phyloP scores from a whole-genome alignment of 2,113 vertebrate species.

The Microcebus tavaratra region DNA sequence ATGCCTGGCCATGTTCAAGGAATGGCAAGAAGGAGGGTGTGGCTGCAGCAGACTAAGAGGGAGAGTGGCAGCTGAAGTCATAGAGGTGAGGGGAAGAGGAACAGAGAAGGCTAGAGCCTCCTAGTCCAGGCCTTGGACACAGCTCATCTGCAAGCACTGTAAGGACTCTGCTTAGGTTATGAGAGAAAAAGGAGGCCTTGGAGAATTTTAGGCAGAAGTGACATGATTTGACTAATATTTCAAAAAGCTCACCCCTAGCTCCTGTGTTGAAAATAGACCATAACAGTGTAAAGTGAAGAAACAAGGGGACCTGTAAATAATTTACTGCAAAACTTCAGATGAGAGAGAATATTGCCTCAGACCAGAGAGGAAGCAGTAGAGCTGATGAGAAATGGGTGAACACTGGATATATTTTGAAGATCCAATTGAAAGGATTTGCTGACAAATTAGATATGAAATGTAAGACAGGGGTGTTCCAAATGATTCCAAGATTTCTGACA shows the following conservation, averaged over 20 bases:
- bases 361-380: background rate
- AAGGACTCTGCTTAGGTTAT: constrained; percentile 13
- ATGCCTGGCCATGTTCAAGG: background rate
- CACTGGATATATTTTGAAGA: background rate
- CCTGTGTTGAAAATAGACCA: constrained; percentile 2
- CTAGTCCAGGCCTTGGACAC: background rate
- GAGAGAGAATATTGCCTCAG: constrained; percentile 3
- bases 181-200: background rate
- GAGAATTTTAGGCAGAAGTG: background rate
- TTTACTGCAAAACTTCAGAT: constrained; percentile 21
- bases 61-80: background rate
- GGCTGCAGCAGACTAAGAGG: background rate
- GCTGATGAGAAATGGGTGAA: background rate
- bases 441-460: background rate
- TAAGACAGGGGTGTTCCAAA: background rate
- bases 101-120: background rate
- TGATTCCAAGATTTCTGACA: background rate
- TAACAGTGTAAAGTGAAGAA: background rate
- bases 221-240: constrained; percentile 26
- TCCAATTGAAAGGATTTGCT: constrained; percentile 11
- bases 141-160: background rate
- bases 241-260: constrained; percentile 39
- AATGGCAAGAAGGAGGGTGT: background rate
- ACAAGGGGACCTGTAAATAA: background rate
- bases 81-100: background rate